Evolutionary conservation across 2,113 vertebrate genomes (phyloP), one percentile per base, ranked within the genome.

Genomic region (Morone saxatilis): DNA sequence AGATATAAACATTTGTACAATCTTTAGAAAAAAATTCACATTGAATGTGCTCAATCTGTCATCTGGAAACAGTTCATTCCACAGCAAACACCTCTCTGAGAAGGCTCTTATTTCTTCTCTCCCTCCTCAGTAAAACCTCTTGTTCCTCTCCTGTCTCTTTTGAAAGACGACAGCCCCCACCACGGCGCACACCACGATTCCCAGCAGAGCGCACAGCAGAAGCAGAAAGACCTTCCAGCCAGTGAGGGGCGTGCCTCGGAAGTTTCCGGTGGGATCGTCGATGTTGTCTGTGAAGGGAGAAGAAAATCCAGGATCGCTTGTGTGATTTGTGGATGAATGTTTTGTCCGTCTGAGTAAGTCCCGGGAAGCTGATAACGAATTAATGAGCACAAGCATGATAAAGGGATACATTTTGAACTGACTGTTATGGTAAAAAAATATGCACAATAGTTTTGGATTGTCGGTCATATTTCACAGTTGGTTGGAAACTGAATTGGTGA

Each of bases 101-200:
- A 6, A 69, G 20, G 38, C 22, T 45, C 22, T 10, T 0, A 36
- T 25, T 6, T 36, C 41, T 47, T 17, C 11, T 57, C 6, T 7
- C 22, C 54, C 36, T 5, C 17, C 80, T 1, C 96, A 99, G 95
- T 99, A 99, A 90, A 99, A 99, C 81, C 98, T 96, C 89, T 99
- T 99, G 95, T 99, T 99, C 80, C 98, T 93, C 81, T 99, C 98
- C 94, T 99, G 98, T 67, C 97, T 96, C 88, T 98, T 99, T 95
- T 99, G 98, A 94, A 99, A 99, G 74, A 99, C 98, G n/a, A 99
- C 98, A 0, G 98, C 98, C 5, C 98, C 98, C 86, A 99, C 98
- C 86, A 99, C 97, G 0, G 96, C 98, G 0, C 98, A 99, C 78
- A 99, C 96, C 0, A 99, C 96, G 87, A 99, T 99, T n/a, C 98